Base-by-base conservation (phyloP, 1,140 invertebrate species). In the Listronotus bonariensis region DNA sequence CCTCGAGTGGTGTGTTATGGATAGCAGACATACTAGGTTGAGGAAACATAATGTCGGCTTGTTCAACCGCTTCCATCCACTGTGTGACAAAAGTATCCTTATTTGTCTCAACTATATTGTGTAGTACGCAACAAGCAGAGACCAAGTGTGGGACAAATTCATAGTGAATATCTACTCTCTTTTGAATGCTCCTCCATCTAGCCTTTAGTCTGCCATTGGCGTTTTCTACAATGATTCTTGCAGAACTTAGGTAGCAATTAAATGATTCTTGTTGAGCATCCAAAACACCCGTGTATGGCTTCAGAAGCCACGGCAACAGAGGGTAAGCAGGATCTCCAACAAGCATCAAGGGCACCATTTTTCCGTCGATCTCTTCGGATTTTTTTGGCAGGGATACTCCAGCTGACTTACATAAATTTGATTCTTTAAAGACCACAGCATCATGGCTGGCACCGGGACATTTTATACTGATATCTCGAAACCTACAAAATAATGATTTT, bases 161-260 rank as follows among this genome's bases (percentile, higher is more conserved):
- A 46, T 52, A 52, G 41, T 70, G 15, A 41, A 72, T 41, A 65
- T 74, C 72, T 4, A 68, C 11, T 65, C 42, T 57, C 60, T 73
- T 73, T 17, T 46, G 18, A 18, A 74, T 43, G 11, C 53, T 38
- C 26, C 72, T 56, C 65, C 67, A 72, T 32, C 70, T 18, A 7
- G 53, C 53, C 51, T 74, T 74, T 10, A 78, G 46, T 49, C 77
- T 69, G 26, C 73, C 78, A 74, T 79, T 79, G 14, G 72, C 76
- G 66, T 75, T 77, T 63, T 79, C 77, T 38, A 77, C 56, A 52
- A 70, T 55, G 18, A 76, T 46, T 42, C 76, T 64, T 42, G 66
- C 73, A 7, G 68, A 40, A 65, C 52, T 73, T 18, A 72, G 11
- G 51, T 78, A 68, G 40, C 72, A 72, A 59, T 78, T 79, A 62